Evolutionary conservation across 2,113 vertebrate genomes (phyloP).

Genomic region (Semicossyphus pulcher): DNA sequence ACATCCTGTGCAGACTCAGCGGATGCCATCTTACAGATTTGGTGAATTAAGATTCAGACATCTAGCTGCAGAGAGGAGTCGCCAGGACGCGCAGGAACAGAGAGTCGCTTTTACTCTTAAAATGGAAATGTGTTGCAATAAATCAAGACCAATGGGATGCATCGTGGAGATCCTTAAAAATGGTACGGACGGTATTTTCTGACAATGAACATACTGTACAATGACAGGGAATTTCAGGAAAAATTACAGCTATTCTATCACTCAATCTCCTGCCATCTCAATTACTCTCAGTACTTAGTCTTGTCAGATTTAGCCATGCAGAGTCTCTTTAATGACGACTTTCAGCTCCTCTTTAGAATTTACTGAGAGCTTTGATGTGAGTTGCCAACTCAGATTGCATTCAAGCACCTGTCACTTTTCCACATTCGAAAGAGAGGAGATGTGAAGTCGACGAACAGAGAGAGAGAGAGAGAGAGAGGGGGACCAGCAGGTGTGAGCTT

Average conservation of each 20-base stretch:
- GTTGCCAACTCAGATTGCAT: conserved; percentile 76
- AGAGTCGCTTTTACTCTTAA: background rate
- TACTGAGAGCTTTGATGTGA: conserved; percentile 74
- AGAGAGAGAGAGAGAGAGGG: background rate
- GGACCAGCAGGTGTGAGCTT: conserved; percentile 68
- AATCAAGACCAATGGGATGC: conserved; percentile 33
- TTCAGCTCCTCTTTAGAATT: conserved; percentile 71
- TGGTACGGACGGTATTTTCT: conserved; percentile 28
- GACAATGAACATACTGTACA: conserved; percentile 62
- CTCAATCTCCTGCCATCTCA: conserved; percentile 64
- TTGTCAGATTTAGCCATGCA: conserved; percentile 71
- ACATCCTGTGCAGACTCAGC: background rate
- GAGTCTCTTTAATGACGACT: conserved; percentile 78
- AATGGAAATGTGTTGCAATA: conserved; percentile 20
- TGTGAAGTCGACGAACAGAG: conserved; percentile 29
- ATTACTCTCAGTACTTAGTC: conserved; percentile 65
- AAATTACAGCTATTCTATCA: conserved; percentile 59
- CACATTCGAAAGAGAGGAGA: conserved; percentile 56
- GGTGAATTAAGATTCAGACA: conserved; percentile 8
- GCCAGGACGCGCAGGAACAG: conserved; percentile 5
- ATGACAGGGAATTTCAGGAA: conserved; percentile 49
- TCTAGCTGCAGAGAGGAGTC: background rate
- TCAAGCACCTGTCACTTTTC: conserved; percentile 77
- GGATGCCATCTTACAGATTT: background rate
- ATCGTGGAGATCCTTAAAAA: conserved; percentile 44